Base-by-base conservation (phyloP, 1,140 invertebrate genomes). In the Calephelis virginiensis region DNA sequence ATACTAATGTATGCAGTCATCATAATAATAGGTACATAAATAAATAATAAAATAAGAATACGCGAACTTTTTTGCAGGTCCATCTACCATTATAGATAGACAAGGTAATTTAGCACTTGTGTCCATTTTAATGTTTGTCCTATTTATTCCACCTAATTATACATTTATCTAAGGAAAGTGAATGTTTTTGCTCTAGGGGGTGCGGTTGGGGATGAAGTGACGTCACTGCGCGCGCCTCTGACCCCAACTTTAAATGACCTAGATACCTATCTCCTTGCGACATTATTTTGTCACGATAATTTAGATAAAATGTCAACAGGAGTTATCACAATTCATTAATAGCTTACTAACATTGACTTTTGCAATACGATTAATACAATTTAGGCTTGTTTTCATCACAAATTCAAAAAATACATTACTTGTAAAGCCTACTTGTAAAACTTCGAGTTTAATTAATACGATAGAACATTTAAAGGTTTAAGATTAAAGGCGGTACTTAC, bases 161-260 rank as follows among this genome's bases (percentile, higher is more conserved):
- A 37, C 28, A 56, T 56, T 17, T 59, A 59, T 59, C 17, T 59
- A 37, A 37, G 53, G 37, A 84, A 89, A 89, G 84, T 82, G 84
- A 89, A 82, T 69, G 75, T 77, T 72, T 65, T 50, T 43, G 63
- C 63, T 53, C 38, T 64, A 64, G 75, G 83, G 81, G 83, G 79
- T 78, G 77, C 74, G 75, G 69, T 60, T 71, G 66, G 76, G 80
- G 76, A 68, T 70, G 67, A 9, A 62, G 53, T 83, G 83, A 85
- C 81, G 84, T 86, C 80, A 81, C 66, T 78, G 85, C 86, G 86
- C 81, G 81, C 85, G 83, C 85, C 82, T 28, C 62, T 70, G 73
- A 77, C 76, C 79, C 64, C 63, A 68, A 69, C 63, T 65, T 62
- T 64, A 66, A 38, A n/a, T 89, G 83, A 88, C 85, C 85, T 71